Conservation (phyloP, 2,888 invertebrate genomes). For the Clanis bilineata region DNA sequence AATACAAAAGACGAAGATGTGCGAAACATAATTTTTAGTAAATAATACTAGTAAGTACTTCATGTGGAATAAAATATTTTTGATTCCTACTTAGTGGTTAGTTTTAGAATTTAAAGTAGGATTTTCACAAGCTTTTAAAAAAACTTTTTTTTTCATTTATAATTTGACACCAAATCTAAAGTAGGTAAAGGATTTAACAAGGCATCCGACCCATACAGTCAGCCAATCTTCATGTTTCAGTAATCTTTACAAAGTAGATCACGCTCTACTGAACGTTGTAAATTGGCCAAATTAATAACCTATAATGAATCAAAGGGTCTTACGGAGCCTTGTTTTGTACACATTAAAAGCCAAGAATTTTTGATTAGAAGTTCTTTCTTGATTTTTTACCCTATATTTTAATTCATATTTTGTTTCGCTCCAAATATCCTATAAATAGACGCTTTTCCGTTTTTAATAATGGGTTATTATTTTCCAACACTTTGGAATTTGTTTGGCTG, state of each 20-base stretch:
- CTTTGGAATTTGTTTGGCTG: neutral
- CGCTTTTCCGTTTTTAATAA: neutral
- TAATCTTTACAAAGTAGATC: constrained; percentile 33
- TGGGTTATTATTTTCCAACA: neutral
- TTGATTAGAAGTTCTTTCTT: neutral
- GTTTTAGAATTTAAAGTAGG: too few relatives aligned
- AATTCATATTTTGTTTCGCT: neutral
- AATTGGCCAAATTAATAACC: constrained; percentile 38
- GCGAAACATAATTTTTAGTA: too few relatives aligned
- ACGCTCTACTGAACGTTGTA: constrained; percentile 29
- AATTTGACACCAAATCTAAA: too few relatives aligned
- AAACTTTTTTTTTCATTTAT: too few relatives aligned
- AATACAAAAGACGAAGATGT: too few relatives aligned
- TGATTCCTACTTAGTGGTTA: too few relatives aligned
- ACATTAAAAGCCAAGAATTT: constrained; percentile 13
- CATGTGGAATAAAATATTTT: too few relatives aligned
- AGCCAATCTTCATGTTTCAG: constrained; percentile 24
- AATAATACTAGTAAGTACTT: too few relatives aligned
- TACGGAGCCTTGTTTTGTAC: constrained; percentile 28
- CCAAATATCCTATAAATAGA: neutral
- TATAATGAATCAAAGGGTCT: constrained; percentile 35
- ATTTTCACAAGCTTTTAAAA: too few relatives aligned
- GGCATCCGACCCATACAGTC: constrained; percentile 16
- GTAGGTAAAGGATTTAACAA: neutral
- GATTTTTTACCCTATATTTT: neutral